These are phyloP conservation scores for Eristalis intricaria DNA, from an alignment of 2,888 invertebrate species.

Conservation along the genomic window DNA sequence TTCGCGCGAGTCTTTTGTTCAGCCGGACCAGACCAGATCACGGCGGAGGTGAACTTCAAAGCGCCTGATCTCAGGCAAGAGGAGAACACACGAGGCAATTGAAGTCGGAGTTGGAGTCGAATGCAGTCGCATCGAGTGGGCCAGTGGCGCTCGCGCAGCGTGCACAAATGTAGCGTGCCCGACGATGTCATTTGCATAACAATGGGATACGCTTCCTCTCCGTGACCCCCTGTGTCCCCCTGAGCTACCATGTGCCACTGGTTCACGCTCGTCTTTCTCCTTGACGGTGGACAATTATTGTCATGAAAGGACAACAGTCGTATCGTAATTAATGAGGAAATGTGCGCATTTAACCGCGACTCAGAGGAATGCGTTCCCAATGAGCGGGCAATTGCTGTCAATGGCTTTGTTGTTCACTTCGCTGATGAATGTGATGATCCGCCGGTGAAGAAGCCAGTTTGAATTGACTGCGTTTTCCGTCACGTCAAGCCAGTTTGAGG, in stretches of 20 bases:
- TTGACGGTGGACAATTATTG: slow-evolving; percentile 62
- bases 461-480: neutral
- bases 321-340: slow-evolving; percentile 56
- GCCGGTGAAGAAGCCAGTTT: neutral
- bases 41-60: slow-evolving; percentile 42
- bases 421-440: neutral
- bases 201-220: slow-evolving; percentile 73
- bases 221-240: neutral
- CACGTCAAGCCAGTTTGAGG: neutral
- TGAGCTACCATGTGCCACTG: neutral
- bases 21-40: slow-evolving; percentile 49
- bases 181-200: slow-evolving; percentile 81
- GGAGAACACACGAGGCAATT: slow-evolving; percentile 14
- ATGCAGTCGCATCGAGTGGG: slow-evolving; percentile 47
- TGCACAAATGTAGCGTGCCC: slow-evolving; percentile 78
- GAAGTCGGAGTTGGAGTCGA: slow-evolving; percentile 27
- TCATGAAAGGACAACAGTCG: slow-evolving; percentile 63
- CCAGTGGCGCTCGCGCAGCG: slow-evolving; percentile 8
- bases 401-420: neutral
- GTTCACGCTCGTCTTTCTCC: slow-evolving; percentile 22
- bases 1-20: slow-evolving; percentile 33
- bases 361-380: neutral
- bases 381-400: neutral
- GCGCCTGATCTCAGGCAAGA: slow-evolving; percentile 55
- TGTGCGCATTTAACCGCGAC: neutral